Evolutionary conservation across 2,113 vertebrate genomes (phyloP), one percentile per base, ranked within the genome.

Genomic region (Nycticebus coucang): DNA sequence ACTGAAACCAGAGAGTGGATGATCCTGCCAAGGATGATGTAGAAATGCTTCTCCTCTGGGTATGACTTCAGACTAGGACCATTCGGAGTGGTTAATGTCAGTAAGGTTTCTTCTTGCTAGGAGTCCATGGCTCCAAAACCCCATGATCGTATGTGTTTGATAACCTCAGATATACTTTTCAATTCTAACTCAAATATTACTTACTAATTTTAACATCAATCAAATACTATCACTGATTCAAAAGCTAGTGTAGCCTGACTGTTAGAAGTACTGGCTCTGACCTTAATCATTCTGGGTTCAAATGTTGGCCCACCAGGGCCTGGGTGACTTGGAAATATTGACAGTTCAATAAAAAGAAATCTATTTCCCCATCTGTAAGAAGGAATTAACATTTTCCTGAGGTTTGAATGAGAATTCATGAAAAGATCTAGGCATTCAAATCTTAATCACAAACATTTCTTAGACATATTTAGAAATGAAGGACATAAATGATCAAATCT

Each of bases 151-250:
- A 22, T 59, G 15, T 71, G 14, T 35, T 89, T 68, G 13, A 64
- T 26, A 33, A 80, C 45, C 26, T 95, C 71, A 53, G 60, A 66
- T 84, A 78, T 7, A 92, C 41, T 71, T 85, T 91, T 41, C 85
- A 94, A 80, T 53, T 84, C n/a, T 92, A 78, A 93, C 60, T 85
- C 45, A 96, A 97, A 85, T 62, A 85, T 85, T 72, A 80, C 37
- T 72, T 68, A 69, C 37, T 91, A 24, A 87, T 59, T 72, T 82
- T 69, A 91, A 89, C 57, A 95, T 86, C 59, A 94, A 91, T 86
- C 41, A 90, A 78, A 75, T 28, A 33, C 5, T 74, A 50, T 79
- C 41, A 50, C 4, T 82, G 35, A 96, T 41, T 64, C 28, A 50
- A 87, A 91, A 24, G 18, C 72, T 22, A 93, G 19, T 0, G 2